Conservation (phyloP, 2,113 vertebrate genomes). For the Fulica atra region DNA sequence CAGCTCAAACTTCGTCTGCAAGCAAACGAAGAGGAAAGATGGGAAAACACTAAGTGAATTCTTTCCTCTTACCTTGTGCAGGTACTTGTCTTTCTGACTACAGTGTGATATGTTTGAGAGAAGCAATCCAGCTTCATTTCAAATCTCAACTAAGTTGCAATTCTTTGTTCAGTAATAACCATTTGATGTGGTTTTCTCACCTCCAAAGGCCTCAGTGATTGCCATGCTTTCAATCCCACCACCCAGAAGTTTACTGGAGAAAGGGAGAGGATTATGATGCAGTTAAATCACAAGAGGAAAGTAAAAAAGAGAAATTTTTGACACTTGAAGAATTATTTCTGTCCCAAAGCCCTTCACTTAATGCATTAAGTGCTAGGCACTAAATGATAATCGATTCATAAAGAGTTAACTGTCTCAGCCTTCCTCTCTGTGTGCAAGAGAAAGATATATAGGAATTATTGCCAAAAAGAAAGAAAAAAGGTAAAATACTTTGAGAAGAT, state of each 20-base stretch:
- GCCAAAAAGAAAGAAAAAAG: background rate
- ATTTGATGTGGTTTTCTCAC: slow-evolving; percentile 72
- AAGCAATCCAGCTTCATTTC: background rate
- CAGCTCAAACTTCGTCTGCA: background rate
- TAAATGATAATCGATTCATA: background rate
- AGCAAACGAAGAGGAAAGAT: background rate
- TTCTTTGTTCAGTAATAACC: background rate
- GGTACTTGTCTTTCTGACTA: background rate
- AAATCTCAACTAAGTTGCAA: background rate
- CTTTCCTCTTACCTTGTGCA: background rate
- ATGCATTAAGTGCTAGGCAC: background rate
- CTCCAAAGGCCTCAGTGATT: slow-evolving; percentile 98
- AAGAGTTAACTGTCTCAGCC: background rate
- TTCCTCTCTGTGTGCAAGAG: background rate
- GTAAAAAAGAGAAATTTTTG: background rate
- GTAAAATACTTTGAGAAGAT: background rate
- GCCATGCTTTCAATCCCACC: slow-evolving; percentile 99
- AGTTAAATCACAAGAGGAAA: background rate
- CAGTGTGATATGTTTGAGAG: background rate
- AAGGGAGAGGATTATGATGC: background rate
- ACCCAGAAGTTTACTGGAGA: slow-evolving; percentile 91
- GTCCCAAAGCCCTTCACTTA: background rate
- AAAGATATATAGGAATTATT: background rate
- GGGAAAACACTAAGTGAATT: background rate
- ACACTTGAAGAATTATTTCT: background rate